Evolutionary conservation across 2,797 vertebrate species (phyloP).

Genomic region (Enteromius radiatus): DNA sequence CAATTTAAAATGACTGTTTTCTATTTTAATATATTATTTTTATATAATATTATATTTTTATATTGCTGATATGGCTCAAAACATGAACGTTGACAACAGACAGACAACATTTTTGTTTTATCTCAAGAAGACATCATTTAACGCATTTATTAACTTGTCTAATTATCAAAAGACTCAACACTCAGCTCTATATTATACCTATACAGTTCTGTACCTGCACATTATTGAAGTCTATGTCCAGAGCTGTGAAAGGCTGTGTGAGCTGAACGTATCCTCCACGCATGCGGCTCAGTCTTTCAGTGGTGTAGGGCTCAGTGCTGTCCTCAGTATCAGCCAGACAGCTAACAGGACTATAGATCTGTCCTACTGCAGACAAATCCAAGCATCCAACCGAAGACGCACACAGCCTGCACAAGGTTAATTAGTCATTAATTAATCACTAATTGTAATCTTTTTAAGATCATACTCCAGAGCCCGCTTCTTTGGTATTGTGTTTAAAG

Average conservation of each 20-base stretch:
- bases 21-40: not conserved
- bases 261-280: slow-evolving; percentile 87
- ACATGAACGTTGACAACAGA: not conserved
- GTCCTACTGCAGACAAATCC: slow-evolving; percentile 76
- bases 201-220: slow-evolving; percentile 79
- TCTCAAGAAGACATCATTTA: too few species aligned
- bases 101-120: not conserved
- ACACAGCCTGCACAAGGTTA: slow-evolving; percentile 75
- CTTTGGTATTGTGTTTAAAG: not conserved
- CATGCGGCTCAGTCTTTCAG: slow-evolving; percentile 90
- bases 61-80: not conserved
- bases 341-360: slow-evolving; percentile 86
- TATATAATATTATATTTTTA: too few species aligned
- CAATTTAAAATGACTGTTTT: not conserved
- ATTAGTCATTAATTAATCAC: not conserved
- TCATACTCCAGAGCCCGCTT: not conserved
- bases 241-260: slow-evolving; percentile 86
- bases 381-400: slow-evolving; percentile 83
- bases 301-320: slow-evolving; percentile 93
- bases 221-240: slow-evolving; percentile 90
- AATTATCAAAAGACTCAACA: not conserved
- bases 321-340: slow-evolving; percentile 82
- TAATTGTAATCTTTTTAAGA: not conserved
- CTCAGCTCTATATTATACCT: not conserved
- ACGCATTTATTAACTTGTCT: too few species aligned